Conservation (phyloP, 1,140 invertebrate species). For the Drosophila nasuta region DNA sequence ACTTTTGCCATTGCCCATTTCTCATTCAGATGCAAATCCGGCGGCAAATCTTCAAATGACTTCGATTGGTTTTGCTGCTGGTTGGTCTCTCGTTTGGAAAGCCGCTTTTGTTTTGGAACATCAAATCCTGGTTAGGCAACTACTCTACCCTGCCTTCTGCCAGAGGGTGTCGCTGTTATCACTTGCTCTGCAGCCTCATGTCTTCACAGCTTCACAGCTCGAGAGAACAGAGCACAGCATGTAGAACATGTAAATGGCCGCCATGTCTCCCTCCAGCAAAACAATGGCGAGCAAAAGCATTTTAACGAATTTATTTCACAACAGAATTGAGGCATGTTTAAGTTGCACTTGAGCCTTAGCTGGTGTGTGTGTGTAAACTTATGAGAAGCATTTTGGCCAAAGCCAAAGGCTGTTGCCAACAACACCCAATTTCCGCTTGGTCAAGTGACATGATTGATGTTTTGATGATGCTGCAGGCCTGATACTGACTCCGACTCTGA, state of each 20-base stretch:
- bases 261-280: constrained; percentile 2
- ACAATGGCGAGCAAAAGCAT: constrained; percentile 63
- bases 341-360: constrained; percentile 31
- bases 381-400: constrained; percentile 22
- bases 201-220: constrained; percentile 30
- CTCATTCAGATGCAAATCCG: constrained; percentile 79
- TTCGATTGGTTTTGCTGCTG: constrained; percentile 76
- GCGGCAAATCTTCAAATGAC: constrained; percentile 77
- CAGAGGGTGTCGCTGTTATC: constrained; percentile 49
- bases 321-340: constrained; percentile 51
- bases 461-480: constrained; percentile 3
- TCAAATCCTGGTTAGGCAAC: constrained; percentile 31
- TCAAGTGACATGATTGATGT: constrained; percentile 80
- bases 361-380: constrained; percentile 22
- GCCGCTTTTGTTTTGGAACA: constrained; percentile 56
- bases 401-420: constrained; percentile 27
- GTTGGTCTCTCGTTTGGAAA: constrained; percentile 56
- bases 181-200: constrained; percentile 40
- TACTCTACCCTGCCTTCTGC: background rate
- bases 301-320: constrained; percentile 69
- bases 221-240: constrained; percentile 14
- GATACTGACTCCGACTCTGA: background rate
- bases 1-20: constrained; percentile 28
- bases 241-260: constrained; percentile 60
- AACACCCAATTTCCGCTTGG: constrained; percentile 77